Base-by-base conservation (phyloP, 2,888 invertebrate genomes). In the Ectemnius lituratus region DNA sequence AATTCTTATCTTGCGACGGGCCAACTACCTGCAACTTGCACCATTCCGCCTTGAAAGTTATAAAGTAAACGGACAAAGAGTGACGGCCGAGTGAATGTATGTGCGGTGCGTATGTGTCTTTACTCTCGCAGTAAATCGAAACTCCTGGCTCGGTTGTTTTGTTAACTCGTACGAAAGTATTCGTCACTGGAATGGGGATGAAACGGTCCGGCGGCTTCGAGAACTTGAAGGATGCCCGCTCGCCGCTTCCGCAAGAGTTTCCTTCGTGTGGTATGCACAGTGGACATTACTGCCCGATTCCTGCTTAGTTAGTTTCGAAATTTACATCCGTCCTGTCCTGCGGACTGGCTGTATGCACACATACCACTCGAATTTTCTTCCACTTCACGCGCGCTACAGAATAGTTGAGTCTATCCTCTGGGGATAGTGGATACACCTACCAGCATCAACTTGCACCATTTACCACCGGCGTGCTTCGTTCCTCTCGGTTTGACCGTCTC, bases 401-500 rank as follows among this genome's bases (percentile, higher is more conserved):
- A 23, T 52, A 37, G 16, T 45, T 18, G n/a, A 16, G 49, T 20
- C 45, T 52, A 47, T 18, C 73, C 72, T 57, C 66, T 70, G 72
- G 72, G 74, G 73, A 74, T 79, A 79, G 67, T 79, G 79, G 79
- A 74, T 79, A 74, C 71, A 70, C 72, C 79, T 76, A 68, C 74
- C 72, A 76, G 64, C 67, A 49, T 78, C 78, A 80, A 79, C 79
- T 80, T 79, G 76, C 72, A 73, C 78, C 79, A 76, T 79, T 79
- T 78, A 78, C 76, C 78, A 73, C 73, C 70, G 63, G 6, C 27
- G 13, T 49, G 37, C 11, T 37, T 37, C 37, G 37, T 20, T 23
- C 56, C 11, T 58, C 71, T 69, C 56, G 28, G 61, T 65, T 62
- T 49, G 47, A 27, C 57, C 60, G 69, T 69, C 70, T 67, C 62